Base-by-base conservation (phyloP, 1,140 invertebrate genomes). In the Papilio xuthus region DNA sequence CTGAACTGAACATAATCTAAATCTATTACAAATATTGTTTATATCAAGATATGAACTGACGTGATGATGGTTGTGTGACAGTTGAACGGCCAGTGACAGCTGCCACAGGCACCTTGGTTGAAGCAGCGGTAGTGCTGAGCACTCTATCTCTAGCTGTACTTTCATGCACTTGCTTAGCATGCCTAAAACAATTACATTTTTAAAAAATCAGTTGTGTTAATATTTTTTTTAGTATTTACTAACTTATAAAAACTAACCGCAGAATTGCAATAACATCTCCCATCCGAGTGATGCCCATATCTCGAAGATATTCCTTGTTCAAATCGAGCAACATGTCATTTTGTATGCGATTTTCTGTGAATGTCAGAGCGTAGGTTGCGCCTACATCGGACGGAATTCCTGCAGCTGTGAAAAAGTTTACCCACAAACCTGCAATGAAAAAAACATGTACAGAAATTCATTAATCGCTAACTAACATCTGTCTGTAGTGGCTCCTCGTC, bases 181-280 rank as follows among this genome's bases (percentile, higher is more conserved):
- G 97, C 79, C 97, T 96, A 23, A 12, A 86, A 81, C 26, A 26
- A 47, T 47, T n/a, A 74, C 6, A 32, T 15, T 69, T 69, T 69
- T 32, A 9, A 37, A 15, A 53, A 70, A 72, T 63, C 69, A 7
- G n/a, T n/a, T 60, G 73, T 15, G 74, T 78, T 81, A 74, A 77
- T 53, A 42, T 70, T 77, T 60, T 53, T n/a, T 50, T 53, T 13
- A 20, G 18, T 3, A 70, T 78, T 47, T 32, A 44, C 63, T 78
- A 70, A 77, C 18, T 42, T 44, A 81, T 63, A 7, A 63, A 26
- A 47, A 76, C 70, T 81, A 83, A 95, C 94, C 94, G 87, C 80
- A 98, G 91, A 82, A 98, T 98, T 15, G 97, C 96, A 86, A 98
- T 98, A 70, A 98, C 95, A 92, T 98, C 97, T 18, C 97, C 97